These are phyloP conservation scores for Tenualosa ilisha DNA, from an alignment of 2,797 vertebrate species.

Conservation along the genomic window DNA sequence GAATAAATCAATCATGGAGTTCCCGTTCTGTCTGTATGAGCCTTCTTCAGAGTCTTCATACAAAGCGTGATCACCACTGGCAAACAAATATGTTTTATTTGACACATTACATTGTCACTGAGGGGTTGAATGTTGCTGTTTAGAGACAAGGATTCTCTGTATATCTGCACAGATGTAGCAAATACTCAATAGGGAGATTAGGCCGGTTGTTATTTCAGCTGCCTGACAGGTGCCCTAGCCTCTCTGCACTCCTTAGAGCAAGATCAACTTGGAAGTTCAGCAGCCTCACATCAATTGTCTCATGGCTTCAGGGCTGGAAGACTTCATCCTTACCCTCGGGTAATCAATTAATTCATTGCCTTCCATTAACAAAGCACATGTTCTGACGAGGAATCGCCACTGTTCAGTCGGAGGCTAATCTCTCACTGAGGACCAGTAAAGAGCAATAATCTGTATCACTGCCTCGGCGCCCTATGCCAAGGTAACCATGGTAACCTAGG, in stretches of 20 bases:
- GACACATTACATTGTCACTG: slow-evolving; percentile 54
- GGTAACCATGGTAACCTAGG: slow-evolving; percentile 16
- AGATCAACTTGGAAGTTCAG: not conserved
- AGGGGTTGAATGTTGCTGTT: slow-evolving; percentile 32
- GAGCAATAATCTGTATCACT: not conserved
- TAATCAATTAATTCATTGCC: not conserved
- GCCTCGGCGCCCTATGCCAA: not conserved
- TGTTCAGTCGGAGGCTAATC: not conserved
- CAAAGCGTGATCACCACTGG: slow-evolving; percentile 47
- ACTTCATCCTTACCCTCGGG: not conserved
- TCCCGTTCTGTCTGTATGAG: slow-evolving; percentile 47
- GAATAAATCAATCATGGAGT: slow-evolving; percentile 51
- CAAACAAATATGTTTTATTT: slow-evolving; percentile 43
- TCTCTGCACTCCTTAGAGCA: not conserved
- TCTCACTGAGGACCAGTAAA: not conserved
- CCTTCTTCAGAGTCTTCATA: slow-evolving; percentile 45
- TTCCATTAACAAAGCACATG: slow-evolving; percentile 6
- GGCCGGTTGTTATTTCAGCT: not conserved
- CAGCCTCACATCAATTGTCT: not conserved
- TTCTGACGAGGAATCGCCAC: not conserved
- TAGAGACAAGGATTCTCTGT: not conserved
- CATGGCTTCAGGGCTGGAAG: not conserved
- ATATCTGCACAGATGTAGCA: not conserved
- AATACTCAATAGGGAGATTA: not conserved
- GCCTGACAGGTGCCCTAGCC: not conserved